Evolutionary conservation across 64 coral and sea anemone species (phyloP).

Genomic region (Montipora capricornis): DNA sequence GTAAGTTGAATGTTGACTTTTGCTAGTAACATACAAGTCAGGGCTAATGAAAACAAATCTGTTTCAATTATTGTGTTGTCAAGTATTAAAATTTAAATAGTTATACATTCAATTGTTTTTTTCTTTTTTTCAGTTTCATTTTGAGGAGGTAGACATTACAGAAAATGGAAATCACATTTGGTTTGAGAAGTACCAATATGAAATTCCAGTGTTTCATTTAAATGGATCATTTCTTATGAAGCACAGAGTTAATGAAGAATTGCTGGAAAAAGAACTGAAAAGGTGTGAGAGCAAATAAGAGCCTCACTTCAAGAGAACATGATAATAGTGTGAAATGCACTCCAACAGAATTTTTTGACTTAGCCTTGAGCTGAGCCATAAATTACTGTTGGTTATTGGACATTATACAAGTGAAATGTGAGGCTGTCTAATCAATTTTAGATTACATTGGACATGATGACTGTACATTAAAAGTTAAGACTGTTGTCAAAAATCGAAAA

Average conservation of each 20-base stretch:
- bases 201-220: constrained; percentile 98
- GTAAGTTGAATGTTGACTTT: too few relatives aligned
- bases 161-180: constrained; percentile 80
- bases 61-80: background rate
- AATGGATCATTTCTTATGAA: constrained; percentile 91
- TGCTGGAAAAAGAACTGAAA: constrained; percentile 73
- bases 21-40: background rate
- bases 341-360: background rate
- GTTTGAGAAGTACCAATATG: constrained; percentile 92
- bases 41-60: too few relatives aligned
- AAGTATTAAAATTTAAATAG: background rate
- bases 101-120: background rate
- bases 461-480: too few relatives aligned
- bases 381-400: too few relatives aligned
- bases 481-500: too few relatives aligned
- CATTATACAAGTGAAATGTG: too few relatives aligned
- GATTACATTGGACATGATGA: too few relatives aligned
- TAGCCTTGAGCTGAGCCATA: background rate
- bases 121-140: constrained; percentile 67
- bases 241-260: constrained; percentile 80
- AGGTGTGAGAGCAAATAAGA: constrained; percentile 51
- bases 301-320: background rate
- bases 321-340: background rate
- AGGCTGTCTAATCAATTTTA: too few relatives aligned
- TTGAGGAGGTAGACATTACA: constrained; percentile 93